These are phyloP conservation scores for Serranochromis macrocephalus DNA, from an alignment of 2,113 vertebrate species.

Conservation along the genomic window DNA sequence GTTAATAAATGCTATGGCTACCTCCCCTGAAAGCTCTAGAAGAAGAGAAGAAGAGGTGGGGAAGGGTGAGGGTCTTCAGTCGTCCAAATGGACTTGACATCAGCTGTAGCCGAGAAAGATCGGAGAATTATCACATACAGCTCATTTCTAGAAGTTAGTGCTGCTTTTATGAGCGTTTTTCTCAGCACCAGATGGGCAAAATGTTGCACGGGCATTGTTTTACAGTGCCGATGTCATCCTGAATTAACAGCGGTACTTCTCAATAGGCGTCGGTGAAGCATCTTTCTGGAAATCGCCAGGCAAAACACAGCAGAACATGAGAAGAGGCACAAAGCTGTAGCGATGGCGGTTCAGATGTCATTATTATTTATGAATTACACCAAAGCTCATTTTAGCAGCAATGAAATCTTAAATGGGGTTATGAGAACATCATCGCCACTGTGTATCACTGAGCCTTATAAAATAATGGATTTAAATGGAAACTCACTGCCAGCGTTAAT, in stretches of 20 bases:
- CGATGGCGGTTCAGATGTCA: constrained; percentile 21
- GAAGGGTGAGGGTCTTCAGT: neutral
- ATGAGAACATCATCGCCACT: constrained; percentile 45
- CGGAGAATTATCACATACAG: neutral
- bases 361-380: constrained; percentile 46
- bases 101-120: neutral
- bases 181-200: neutral
- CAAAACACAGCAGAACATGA: neutral
- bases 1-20: constrained; percentile 22
- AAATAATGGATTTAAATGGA: constrained; percentile 57
- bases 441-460: constrained; percentile 42
- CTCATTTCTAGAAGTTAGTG: neutral
- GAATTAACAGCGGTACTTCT: neutral
- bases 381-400: constrained; percentile 32
- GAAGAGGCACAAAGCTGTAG: neutral
- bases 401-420: constrained; percentile 53
- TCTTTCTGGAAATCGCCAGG: neutral
- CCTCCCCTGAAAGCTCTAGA: neutral
- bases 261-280: neutral
- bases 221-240: neutral
- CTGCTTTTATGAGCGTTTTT: neutral
- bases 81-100: constrained; percentile 4
- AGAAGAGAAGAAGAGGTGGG: neutral
- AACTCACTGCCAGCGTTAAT: constrained; percentile 40
- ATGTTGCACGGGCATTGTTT: neutral